Evolutionary conservation across 2,797 vertebrate species (phyloP).

Genomic region (Paguma larvata): DNA sequence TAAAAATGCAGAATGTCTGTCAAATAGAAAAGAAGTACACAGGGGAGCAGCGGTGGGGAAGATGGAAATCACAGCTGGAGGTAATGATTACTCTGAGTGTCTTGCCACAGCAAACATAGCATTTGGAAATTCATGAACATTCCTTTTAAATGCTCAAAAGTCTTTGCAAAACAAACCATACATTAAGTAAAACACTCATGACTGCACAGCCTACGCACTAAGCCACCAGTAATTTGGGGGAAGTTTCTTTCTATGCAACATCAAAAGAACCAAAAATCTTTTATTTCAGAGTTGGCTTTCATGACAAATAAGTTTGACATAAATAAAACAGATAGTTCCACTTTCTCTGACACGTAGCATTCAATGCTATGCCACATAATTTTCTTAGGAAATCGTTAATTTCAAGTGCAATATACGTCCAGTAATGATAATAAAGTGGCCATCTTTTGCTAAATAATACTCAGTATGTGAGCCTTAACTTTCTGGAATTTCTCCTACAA

Average conservation of each 20-base stretch:
- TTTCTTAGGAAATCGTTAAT: background rate
- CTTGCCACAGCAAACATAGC: conserved; percentile 61
- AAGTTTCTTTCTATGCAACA: conserved; percentile 29
- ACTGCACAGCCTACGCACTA: background rate
- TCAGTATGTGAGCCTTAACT: background rate
- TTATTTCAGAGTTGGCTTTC: conserved; percentile 15
- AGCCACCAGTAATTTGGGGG: conserved; percentile 42
- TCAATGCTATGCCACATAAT: background rate
- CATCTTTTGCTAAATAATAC: background rate
- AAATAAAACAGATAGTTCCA: background rate
- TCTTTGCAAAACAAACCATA: conserved; percentile 68
- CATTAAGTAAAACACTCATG: conserved; percentile 56
- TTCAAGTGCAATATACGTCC: background rate
- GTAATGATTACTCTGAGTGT: conserved; percentile 63
- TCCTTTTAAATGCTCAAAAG: conserved; percentile 69
- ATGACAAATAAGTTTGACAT: background rate
- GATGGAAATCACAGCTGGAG: conserved; percentile 76
- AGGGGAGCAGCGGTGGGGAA: background rate
- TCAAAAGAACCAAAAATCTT: conserved; percentile 49
- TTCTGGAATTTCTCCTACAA: background rate
- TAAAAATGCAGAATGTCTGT: conserved; percentile 71
- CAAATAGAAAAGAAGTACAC: conserved; percentile 70
- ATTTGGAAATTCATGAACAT: conserved; percentile 78
- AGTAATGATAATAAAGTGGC: background rate
- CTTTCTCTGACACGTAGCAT: background rate